Base-by-base conservation (phyloP, 2,113 vertebrate species). In the Sporophila hypoxantha region DNA sequence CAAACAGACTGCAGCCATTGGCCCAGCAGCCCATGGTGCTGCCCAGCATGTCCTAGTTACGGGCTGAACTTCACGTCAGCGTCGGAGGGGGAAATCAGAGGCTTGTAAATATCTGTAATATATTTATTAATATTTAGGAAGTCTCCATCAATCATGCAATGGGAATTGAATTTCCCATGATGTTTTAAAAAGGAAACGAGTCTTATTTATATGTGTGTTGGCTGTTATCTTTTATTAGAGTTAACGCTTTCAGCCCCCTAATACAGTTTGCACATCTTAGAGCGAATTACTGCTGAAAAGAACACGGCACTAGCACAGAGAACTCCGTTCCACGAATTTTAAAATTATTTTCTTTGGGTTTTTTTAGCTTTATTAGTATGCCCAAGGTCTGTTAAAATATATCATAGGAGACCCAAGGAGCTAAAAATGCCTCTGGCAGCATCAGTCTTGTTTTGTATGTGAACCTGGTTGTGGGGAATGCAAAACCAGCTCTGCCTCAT, bases 71-170 rank as follows among this genome's bases (percentile, higher is more conserved):
- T 89, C 78, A 26, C 64, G 0, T 56, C 61, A 68, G 53, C 76
- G 0, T 88, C 76, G 26, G 79, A 93, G 91, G 76, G 73, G 55
- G 56, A 87, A 88, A 89, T 49, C 87, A 49, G 89, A 87, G 82
- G 64, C 49, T 89, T 98, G 96, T 97, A 97, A 96, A 97, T 97
- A 97, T 6, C 22, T 97, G 95, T 97, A 97, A 87, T 92, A 95
- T 97, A 96, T 94, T 93, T 96, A 95, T 96, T 96, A 96, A 88
- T 93, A 90, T 93, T 95, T 94, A 92, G 95, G 95, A 93, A 90
- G 76, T 46, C 85, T 77, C 91, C 93, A 86, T 94, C 92, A 56
- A 53, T 86, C 93, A 83, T 36, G 64, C 61, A 76, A 4, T 27
- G 74, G 94, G 89, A 93, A 94, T 90, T 85, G 88, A 89, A 61